Evolutionary conservation across 1,140 invertebrate genomes (phyloP).

Genomic region (Ceratosolen solmsi): DNA sequence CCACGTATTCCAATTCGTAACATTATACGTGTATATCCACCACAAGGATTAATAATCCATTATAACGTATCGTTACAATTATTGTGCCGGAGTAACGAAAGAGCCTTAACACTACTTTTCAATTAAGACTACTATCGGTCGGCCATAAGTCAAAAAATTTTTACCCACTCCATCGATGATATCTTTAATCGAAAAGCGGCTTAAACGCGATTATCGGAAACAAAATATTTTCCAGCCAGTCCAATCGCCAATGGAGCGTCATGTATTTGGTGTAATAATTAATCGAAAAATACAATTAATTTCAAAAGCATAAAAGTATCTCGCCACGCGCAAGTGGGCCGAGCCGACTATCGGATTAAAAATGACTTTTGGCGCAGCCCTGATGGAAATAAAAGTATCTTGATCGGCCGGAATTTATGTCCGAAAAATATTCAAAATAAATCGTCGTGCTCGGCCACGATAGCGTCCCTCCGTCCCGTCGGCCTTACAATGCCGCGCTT

Average conservation of each 20-base stretch:
- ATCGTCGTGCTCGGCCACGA: not conserved
- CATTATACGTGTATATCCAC: no score
- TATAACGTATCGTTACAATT: slow-evolving; percentile 7
- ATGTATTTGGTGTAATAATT: not conserved
- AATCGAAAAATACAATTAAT: slow-evolving; percentile 2
- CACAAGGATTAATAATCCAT: slow-evolving; percentile 10
- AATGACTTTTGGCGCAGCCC: not conserved
- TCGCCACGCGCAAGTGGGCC: not conserved
- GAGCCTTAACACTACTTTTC: slow-evolving; percentile 38
- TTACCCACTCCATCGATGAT: not conserved
- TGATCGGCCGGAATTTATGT: not conserved
- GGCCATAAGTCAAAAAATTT: not conserved
- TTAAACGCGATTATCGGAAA: not conserved
- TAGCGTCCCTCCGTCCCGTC: not conserved
- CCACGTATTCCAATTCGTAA: no score
- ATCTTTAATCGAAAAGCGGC: not conserved
- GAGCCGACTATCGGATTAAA: not conserved
- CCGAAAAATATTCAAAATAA: slow-evolving; percentile 15
- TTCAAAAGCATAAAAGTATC: not conserved
- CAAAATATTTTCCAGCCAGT: not conserved
- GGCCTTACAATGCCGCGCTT: not conserved
- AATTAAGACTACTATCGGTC: slow-evolving; percentile 10
- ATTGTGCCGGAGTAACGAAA: slow-evolving; percentile 23
- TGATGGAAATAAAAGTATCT: not conserved
- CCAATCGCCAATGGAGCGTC: no score